Base-by-base conservation (phyloP, 92 coral and sea anemone genomes). In the Zoanthus sociatus region DNA sequence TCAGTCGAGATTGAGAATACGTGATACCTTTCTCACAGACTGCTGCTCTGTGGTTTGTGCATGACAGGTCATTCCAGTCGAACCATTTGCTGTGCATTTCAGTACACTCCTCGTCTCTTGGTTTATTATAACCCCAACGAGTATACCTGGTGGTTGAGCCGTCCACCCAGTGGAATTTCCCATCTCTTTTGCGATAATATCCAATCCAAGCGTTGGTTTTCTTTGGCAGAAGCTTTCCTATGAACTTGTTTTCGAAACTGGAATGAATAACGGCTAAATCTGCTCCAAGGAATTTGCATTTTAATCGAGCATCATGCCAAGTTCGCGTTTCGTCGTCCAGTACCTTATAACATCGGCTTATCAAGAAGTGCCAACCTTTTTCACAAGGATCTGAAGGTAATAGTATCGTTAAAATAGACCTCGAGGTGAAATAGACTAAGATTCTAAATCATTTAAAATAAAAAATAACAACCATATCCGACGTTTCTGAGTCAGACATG, bases 151-250 rank as follows among this genome's bases (percentile, higher is more conserved):
- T 66, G 12, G 31, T 77, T 10, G 68, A 53, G 4, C 82, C 82
- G n/a, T 78, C 84, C 4, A 42, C 42, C 84, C 84, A 78, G 47
- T 78, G 61, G 10, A 78, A 78, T 51, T 63, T 78, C 16, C 42
- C 33, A 8, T 63, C 84, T 9, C 37, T 4, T 42, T 63, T 44
- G 15, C 84, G 84, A 3, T 11, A 50, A 31, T 54, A 66, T 1
- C 84, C 84, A 10, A 78, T 32, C 84, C 84, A 78, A 16, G 71
- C 72, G 55, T 78, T 78, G 26, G 7, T 60, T 4, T 14, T 0
- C 26, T 56, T 45, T 14, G 71, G 21, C n/a, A 78, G 30, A 17
- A 58, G 15, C 33, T 33, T 33, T 3, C 71, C 84, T 11, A 78
- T 20, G 4, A 58, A 78, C 26, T 45, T 37, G 55, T 78, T 78